Evolutionary conservation across 2,113 vertebrate genomes (phyloP).

Genomic region (Pavo muticus): DNA sequence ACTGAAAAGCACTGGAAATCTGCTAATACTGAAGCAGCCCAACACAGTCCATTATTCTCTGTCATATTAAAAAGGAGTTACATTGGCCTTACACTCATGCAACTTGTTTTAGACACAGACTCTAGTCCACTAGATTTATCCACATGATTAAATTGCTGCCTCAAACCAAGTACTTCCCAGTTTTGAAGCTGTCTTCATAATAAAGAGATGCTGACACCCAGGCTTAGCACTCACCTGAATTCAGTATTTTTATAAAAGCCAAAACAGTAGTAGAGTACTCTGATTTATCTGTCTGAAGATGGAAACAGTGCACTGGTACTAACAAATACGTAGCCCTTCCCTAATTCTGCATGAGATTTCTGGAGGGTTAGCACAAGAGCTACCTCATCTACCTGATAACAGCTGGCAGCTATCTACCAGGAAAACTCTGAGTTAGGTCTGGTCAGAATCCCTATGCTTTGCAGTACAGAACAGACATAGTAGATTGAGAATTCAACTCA

Average conservation of each 20-base stretch:
- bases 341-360: background rate
- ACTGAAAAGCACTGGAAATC: background rate
- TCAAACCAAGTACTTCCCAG: background rate
- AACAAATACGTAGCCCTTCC: background rate
- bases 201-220: background rate
- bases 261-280: background rate
- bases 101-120: background rate
- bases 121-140: background rate
- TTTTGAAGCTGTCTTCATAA: background rate
- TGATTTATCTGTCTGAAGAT: background rate
- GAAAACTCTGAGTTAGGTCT: background rate
- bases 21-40: background rate
- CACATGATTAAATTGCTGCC: background rate
- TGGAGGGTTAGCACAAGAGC: background rate
- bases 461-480: background rate
- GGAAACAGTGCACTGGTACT: background rate
- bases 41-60: fast-evolving
- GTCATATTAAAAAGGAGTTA: background rate
- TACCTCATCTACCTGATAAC: background rate
- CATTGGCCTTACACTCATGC: fast-evolving
- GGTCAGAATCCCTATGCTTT: background rate
- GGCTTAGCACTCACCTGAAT: background rate
- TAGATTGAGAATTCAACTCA: background rate
- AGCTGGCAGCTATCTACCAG: background rate
- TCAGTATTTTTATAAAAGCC: background rate